A percentile compares a stretch with the other conserved stretches of the same genome.
Conservation (phyloP, 1,140 invertebrate genomes). For the Heliothis subflexa region DNA sequence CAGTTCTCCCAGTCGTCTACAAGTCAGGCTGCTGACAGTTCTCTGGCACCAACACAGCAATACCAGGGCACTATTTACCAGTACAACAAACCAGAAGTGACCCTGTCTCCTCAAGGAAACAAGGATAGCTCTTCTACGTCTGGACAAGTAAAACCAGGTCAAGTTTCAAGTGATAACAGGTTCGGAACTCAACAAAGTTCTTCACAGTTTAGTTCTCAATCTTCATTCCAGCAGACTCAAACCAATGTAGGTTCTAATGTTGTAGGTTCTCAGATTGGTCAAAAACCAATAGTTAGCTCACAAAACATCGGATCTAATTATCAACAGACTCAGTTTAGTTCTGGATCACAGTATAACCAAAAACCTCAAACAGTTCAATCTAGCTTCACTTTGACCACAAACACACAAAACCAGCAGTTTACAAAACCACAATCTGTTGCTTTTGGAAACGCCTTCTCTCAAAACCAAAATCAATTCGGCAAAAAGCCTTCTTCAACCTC, state of each 20-base stretch:
- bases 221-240: background rate
- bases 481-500: too few relatives aligned
- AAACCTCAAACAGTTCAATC: background rate
- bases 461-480: too few relatives aligned
- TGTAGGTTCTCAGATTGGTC: background rate
- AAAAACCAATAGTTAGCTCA: background rate
- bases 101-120: slow-evolving; percentile 43
- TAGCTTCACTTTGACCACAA: background rate
- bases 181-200: slow-evolving; percentile 23
- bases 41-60: slow-evolving; percentile 47
- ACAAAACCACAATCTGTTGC: background rate
- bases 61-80: slow-evolving; percentile 60
- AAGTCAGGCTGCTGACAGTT: slow-evolving; percentile 1
- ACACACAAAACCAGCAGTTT: background rate
- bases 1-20: background rate
- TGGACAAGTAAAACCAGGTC: background rate
- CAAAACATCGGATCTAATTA: background rate
- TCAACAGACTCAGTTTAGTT: background rate
- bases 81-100: slow-evolving; percentile 60
- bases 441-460: too few relatives aligned
- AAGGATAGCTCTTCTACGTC: background rate
- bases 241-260: background rate
- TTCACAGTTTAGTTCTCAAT: background rate
- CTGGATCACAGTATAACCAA: background rate
- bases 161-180: background rate